Evolutionary conservation across 2,113 vertebrate genomes (phyloP).

Genomic region (Platichthys stellatus): DNA sequence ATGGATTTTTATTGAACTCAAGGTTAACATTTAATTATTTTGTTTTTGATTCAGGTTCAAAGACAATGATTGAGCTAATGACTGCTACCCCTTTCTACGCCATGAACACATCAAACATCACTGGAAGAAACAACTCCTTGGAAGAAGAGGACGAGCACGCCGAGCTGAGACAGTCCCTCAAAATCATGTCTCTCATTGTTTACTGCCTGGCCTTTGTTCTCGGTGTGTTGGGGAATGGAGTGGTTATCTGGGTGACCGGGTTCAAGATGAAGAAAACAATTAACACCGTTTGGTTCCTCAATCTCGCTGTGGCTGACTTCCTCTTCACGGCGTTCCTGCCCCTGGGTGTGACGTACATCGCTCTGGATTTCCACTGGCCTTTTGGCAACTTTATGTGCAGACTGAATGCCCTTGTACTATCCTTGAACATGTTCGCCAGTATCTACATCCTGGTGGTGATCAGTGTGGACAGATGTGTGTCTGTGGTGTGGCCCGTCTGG

Average conservation of each 20-base stretch:
- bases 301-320: conserved; percentile 88
- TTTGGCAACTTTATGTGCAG: conserved; percentile 89
- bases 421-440: conserved; percentile 87
- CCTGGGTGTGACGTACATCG: conserved; percentile 79
- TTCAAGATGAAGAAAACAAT: conserved; percentile 88
- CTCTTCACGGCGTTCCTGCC: conserved; percentile 85
- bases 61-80: too few relatives aligned
- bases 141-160: too few relatives aligned
- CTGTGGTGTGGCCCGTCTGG: conserved; percentile 86
- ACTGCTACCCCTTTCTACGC: too few relatives aligned
- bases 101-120: too few relatives aligned
- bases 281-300: conserved; percentile 86
- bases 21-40: too few relatives aligned
- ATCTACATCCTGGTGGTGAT: conserved; percentile 86
- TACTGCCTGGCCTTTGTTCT: conserved; percentile 84
- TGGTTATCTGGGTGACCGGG: conserved; percentile 90
- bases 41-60: too few relatives aligned
- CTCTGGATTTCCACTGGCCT: conserved; percentile 84
- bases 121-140: too few relatives aligned
- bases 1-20: too few relatives aligned
- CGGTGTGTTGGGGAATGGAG: conserved; percentile 85
- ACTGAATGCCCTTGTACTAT: conserved; percentile 16
- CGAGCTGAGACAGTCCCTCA: conserved; percentile 45
- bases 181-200: conserved; percentile 78
- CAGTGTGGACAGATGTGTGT: conserved; percentile 85